Conservation (phyloP, 2,113 vertebrate genomes). For the Lepus americanus region DNA sequence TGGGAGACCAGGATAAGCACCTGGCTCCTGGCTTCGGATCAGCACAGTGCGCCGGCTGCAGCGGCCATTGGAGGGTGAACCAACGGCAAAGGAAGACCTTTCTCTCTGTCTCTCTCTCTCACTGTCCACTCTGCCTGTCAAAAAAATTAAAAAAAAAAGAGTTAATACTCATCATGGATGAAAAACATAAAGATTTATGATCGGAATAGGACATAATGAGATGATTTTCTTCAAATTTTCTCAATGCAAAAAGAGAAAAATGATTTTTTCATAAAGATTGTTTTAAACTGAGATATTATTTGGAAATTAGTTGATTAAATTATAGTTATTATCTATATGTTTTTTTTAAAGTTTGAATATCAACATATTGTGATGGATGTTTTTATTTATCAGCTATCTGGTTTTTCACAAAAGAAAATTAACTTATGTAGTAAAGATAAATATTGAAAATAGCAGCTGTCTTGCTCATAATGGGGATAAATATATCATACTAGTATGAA, state of each 20-base stretch:
- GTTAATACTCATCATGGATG: neutral
- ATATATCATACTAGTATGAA: too few relatives aligned
- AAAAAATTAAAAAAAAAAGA: neutral
- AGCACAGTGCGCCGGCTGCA: too few relatives aligned
- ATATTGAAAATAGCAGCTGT: neutral
- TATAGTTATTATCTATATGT: neutral
- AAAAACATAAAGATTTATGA: neutral
- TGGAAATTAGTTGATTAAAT: neutral
- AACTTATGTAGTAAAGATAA: neutral
- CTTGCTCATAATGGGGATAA: too few relatives aligned
- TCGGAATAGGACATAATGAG: neutral
- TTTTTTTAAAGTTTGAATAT: neutral
- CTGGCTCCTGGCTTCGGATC: too few relatives aligned
- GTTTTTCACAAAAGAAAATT: neutral
- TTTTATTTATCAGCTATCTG: neutral
- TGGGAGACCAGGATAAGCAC: too few relatives aligned
- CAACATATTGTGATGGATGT: neutral
- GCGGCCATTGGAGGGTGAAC: too few relatives aligned
- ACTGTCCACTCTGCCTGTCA: too few relatives aligned
- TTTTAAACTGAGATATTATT: neutral
- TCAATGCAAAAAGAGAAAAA: neutral
- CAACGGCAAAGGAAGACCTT: too few relatives aligned
- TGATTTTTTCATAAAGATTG: neutral
- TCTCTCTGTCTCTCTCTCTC: too few relatives aligned
- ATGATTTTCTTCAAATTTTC: neutral